Evolutionary conservation across 2,888 invertebrate genomes (phyloP).

Genomic region (Argyra leucocephala): DNA sequence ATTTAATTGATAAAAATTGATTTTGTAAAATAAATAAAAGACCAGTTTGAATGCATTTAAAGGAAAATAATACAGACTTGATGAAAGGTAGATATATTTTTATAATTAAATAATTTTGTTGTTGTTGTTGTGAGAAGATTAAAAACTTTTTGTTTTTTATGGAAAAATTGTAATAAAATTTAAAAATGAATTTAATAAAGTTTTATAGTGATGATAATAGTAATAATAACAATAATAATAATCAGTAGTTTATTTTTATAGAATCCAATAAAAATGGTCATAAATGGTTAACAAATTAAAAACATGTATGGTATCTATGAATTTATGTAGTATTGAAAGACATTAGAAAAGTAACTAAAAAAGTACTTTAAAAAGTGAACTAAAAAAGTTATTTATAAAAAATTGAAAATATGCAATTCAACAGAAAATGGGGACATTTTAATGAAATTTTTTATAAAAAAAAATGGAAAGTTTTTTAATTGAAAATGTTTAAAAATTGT

Average conservation of each 20-base stretch:
- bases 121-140: background rate
- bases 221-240: background rate
- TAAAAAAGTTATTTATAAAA: too few relatives aligned
- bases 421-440: too few relatives aligned
- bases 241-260: background rate
- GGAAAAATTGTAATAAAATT: background rate
- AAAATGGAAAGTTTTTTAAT: too few relatives aligned
- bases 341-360: background rate
- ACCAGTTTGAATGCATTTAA: too few relatives aligned
- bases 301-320: background rate
- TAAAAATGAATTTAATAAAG: background rate
- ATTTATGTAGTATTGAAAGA: too few relatives aligned
- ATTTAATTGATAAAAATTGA: conserved; percentile 6
- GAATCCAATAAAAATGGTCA: background rate
- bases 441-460: too few relatives aligned
- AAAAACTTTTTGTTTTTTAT: background rate
- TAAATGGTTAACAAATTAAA: background rate
- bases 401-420: too few relatives aligned
- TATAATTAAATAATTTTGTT: too few relatives aligned
- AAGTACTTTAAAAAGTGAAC: background rate
- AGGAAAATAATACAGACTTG: background rate
- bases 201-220: too few relatives aligned
- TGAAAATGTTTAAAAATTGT: too few relatives aligned
- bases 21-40: background rate
- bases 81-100: too few relatives aligned